A percentile compares a stretch with the other conserved stretches of the same genome.
Conservation (phyloP, 92 coral and sea anemone species). For the Porites lobata region DNA sequence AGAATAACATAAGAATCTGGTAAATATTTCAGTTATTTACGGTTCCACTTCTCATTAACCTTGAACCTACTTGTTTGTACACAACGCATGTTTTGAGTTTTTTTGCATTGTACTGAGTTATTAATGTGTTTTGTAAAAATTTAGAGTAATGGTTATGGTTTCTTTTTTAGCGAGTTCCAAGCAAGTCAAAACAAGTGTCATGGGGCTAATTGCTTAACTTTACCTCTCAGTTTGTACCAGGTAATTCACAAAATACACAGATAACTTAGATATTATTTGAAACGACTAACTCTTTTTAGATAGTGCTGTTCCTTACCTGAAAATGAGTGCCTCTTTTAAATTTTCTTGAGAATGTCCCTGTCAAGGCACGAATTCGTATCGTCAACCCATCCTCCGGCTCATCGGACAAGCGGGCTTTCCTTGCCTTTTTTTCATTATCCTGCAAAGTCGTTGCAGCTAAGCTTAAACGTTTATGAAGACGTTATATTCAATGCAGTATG, state of each 20-base stretch:
- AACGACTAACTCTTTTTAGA: slow-evolving; percentile 7
- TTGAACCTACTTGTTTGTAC: slow-evolving; percentile 25
- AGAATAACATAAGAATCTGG: slow-evolving; percentile 26
- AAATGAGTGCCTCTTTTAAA: slow-evolving; percentile 21
- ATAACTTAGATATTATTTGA: slow-evolving; percentile 32
- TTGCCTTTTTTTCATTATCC: slow-evolving; percentile 14
- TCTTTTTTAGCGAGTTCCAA: slow-evolving; percentile 15
- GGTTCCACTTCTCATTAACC: slow-evolving; percentile 27
- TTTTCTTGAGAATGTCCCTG: slow-evolving; percentile 4
- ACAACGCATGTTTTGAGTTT: slow-evolving; percentile 29
- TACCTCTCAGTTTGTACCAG: slow-evolving; percentile 31
- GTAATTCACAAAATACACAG: slow-evolving; percentile 19
- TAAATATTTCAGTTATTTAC: slow-evolving; percentile 26
- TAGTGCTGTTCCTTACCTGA: slow-evolving; percentile 15
- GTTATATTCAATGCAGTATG: slow-evolving; percentile 28
- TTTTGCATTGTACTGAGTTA: slow-evolving; percentile 31
- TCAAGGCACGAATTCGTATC: slow-evolving; percentile 15
- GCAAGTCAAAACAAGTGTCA: slow-evolving; percentile 17
- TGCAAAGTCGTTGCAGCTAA: slow-evolving; percentile 27
- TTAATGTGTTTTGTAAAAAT: slow-evolving; percentile 12
- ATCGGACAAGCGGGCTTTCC: slow-evolving; percentile 13
- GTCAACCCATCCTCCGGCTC: slow-evolving; percentile 22
- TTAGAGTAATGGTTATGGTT: slow-evolving; percentile 16
- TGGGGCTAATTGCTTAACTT: slow-evolving; percentile 20
- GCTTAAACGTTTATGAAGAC: slow-evolving; percentile 27